These are phyloP conservation scores for Protosalanx chinensis DNA, from an alignment of 2,797 vertebrate species.

Conservation along the genomic window DNA sequence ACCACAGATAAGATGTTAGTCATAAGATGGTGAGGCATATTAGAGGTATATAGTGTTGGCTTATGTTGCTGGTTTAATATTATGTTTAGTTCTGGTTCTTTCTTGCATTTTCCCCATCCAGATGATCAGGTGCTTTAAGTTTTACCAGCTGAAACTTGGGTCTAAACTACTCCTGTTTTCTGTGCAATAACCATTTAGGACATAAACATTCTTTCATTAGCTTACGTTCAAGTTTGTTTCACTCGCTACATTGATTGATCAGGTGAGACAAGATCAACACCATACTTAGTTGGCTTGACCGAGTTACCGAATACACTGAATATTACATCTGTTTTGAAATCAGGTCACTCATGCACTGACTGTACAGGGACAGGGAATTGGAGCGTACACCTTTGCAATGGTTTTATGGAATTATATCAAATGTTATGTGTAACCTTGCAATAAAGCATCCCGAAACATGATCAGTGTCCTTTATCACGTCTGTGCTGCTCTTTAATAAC, in stretches of 20 bases:
- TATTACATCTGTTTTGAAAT: constrained; percentile 4
- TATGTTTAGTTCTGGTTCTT: constrained; percentile 2
- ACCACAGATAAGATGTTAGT: not conserved
- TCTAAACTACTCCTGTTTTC: not conserved
- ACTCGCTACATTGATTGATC: not conserved
- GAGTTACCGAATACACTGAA: not conserved
- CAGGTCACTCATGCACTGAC: constrained; percentile 2
- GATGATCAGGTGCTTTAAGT: no score
- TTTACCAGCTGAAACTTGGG: not conserved
- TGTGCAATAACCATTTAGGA: not conserved
- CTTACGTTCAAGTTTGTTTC: no score
- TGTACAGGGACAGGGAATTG: not conserved
- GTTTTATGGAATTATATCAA: constrained; percentile 19
- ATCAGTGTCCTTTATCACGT: not conserved
- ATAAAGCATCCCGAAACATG: constrained; percentile 41
- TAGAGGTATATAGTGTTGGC: constrained; percentile 4
- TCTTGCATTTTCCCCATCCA: not conserved
- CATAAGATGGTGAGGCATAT: not conserved
- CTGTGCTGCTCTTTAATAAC: not conserved
- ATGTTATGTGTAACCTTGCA: constrained; percentile 41
- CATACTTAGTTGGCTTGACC: not conserved
- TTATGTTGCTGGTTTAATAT: not conserved
- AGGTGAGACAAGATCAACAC: not conserved
- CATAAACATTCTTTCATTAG: not conserved
- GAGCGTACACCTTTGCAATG: constrained; percentile 12